Base-by-base conservation (phyloP, 2,888 invertebrate genomes). In the Griposia aprilina region DNA sequence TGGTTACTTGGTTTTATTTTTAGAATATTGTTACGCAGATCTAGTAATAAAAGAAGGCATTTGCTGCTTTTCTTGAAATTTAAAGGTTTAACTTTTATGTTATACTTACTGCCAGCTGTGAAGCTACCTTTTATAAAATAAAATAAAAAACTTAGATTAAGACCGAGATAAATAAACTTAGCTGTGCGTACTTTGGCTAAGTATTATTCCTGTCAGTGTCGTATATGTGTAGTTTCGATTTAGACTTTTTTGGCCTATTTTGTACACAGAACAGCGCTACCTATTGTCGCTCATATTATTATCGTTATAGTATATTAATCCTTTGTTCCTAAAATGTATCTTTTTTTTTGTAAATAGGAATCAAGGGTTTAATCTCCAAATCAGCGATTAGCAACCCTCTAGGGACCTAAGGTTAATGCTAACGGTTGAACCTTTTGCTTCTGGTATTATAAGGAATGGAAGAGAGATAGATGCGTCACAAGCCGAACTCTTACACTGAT, bases 1-100 rank as follows among this genome's bases (percentile, higher is more conserved):
- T 82, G 75, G 71, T 55, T 26, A 36, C 41, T 59, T 55, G 10
- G 13, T 59, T 55, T 75, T 80, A 50, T 80, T 68, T 74, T 69
- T 36, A 45, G 41, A 66, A 52, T 50, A 69, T 72, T 65, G 30
- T 15, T 52, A 30, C 13, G n/a, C 45, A 52, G 23, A 68, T 68
- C 41, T 52, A 23, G 13, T 68, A 20, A 71, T 71, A 67, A 71
- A 23, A 48, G 20, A 62, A 23, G 26, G 8, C 17, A 20, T 7
- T 50, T 4, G 11, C 5, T 60, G n/a, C 50, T 36, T 30, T 5
- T 20, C 30, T 60, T 60, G 4, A 60, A 30, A 30, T 20, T 30
- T 3, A 4, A 10, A 30, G 17, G 30, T 60, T 59, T 59, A 15
- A 15, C 2, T n/a, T 59, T 60, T 30, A 30, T 30, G 30, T 30